Base-by-base conservation (phyloP, 2,888 invertebrate species). In the Nephrotoma flavescens region DNA sequence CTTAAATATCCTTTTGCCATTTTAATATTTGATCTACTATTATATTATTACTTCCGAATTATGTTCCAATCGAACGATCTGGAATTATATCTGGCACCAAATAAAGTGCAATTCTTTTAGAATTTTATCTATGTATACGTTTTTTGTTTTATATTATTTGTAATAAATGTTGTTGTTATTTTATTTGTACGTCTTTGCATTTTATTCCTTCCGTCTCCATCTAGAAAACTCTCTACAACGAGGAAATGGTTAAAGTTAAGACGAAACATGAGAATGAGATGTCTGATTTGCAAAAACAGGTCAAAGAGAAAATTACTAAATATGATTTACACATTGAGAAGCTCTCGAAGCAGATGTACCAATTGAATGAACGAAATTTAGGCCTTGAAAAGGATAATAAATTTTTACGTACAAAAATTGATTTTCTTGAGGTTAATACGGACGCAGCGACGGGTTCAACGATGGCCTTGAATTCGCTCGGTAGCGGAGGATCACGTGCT, bases 181-280 rank as follows among this genome's bases (percentile, higher is more conserved):
- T 71, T 71, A 31, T 31, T 31, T 71, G 31, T 71, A 31, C 31
- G 31, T 2, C 11, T 52, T 31, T 19, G 15, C 31, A 31, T 84
- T 84, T 84, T 15, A 41, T 42, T 84, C 42, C 15, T 47, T 84
- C 41, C 41, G 1, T 86, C 84, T 44, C n/a, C 83, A 42, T 87
- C 84, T 86, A 92, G 91, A 91, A 91, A 89, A 89, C 89, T 19
- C 89, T 92, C 42, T 92, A 91, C 87, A 90, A 89, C 86, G 90
- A 90, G 87, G 91, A 92, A 89, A 89, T 91, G 86, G 88, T 88
- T 5, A 91, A 91, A 89, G 90, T 91, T 88, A 91, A 90, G 89
- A 89, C 88, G 83, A 91, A 91, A 88, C 90, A 91, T 88, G 91
- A 91, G 86, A 90, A 90, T 42, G 91, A 91, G 87, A 87, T 89